Conservation (phyloP, 2,888 invertebrate species). For the Dolichopus griseipennis region DNA sequence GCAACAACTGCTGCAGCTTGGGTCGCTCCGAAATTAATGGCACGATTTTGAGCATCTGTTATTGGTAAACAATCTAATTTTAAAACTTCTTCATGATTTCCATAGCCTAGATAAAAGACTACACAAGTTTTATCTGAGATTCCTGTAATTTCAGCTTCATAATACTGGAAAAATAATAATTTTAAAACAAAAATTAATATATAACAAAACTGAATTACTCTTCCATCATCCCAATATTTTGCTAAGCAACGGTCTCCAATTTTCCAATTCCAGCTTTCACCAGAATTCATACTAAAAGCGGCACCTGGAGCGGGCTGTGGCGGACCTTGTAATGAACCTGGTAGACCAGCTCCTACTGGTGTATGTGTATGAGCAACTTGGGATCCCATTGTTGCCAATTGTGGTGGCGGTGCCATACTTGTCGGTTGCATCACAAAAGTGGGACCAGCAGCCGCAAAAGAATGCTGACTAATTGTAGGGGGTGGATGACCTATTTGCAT, state of each 20-base stretch:
- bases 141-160: constrained; percentile 72
- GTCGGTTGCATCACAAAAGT: constrained; percentile 20
- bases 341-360: constrained; percentile 52
- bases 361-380: constrained; percentile 31
- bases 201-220: constrained; percentile 45
- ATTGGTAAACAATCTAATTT: constrained; percentile 71
- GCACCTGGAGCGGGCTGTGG: constrained; percentile 48
- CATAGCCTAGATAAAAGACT: constrained; percentile 78
- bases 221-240: constrained; percentile 88
- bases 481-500: constrained; percentile 10
- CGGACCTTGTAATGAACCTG: constrained; percentile 38
- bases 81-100: constrained; percentile 82
- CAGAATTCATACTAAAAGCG: constrained; percentile 34
- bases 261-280: constrained; percentile 53
- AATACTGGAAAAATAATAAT: constrained; percentile 50
- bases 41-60: constrained; percentile 37
- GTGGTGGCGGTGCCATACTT: constrained; percentile 10
- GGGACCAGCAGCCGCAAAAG: neutral
- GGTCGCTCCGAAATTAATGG: constrained; percentile 26
- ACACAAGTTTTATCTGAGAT: constrained; percentile 76
- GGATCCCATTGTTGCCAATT: constrained; percentile 9
- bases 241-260: constrained; percentile 77
- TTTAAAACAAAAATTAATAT: neutral
- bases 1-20: neutral
- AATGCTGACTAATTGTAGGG: constrained; percentile 8